Evolutionary conservation across 2,797 vertebrate species (phyloP), one percentile per base, ranked within the genome.

Genomic region (Galago senegalensis): DNA sequence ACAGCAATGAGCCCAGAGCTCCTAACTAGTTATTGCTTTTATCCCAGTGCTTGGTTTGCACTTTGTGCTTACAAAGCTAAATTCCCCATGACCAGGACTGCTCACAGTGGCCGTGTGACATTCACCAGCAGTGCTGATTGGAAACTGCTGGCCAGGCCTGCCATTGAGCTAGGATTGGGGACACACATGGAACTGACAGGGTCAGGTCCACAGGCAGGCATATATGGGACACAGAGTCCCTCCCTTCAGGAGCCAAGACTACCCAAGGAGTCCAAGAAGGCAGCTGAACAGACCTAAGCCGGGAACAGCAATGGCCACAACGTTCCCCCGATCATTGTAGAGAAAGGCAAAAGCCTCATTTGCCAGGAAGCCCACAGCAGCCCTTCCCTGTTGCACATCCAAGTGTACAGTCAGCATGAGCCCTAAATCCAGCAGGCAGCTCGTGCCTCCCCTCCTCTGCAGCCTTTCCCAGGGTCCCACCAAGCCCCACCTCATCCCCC

Each of bases 31-130:
- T 31, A 46, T 23, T 29, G 29, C 73, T 97, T 79, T 93, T 4
- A 73, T 83, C 79, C 61, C 67, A 65, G 73, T 29, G 60, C 4
- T 95, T 86, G 9, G 14, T 49, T 94, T 63, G 79, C 13, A 12
- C 63, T 93, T n/a, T 69, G 79, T 73, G 10, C 31, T 96, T 76
- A 89, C 80, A 75, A 81, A 21, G 63, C 93, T 40, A 34, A 81
- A 63, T 23, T 20, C 23, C 23, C 7, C 7, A 40, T 56, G 31
- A 25, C 11, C 27, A 46, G 61, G 61, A 63, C n/a, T 87, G 11
- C 29, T 46, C 60, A 67, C 77, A 46, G 27, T 21, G 5, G 20
- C 37, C 2, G 1, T 7, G 1, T 9, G 7, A 7, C 79, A 46
- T 1, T 53, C 37, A n/a, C 14, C 29, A 53, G 31, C 31, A 25